Evolutionary conservation across 2,113 vertebrate genomes (phyloP).

Genomic region (Bujurquina vittata): DNA sequence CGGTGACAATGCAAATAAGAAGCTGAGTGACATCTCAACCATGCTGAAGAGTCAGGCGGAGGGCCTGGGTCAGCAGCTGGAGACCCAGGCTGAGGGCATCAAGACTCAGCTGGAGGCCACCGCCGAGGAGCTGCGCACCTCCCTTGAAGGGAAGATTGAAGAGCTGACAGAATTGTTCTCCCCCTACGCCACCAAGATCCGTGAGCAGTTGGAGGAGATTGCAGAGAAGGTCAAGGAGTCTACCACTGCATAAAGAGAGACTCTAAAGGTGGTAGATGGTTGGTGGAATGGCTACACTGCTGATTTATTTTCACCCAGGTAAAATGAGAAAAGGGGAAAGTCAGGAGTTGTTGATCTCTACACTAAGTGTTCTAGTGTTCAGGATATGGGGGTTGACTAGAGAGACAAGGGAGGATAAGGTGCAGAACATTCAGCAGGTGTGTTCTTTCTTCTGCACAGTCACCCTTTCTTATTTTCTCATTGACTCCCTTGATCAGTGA

Average conservation of each 20-base stretch:
- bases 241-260: slow-evolving; percentile 47
- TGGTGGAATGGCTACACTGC: slow-evolving; percentile 5
- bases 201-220: slow-evolving; percentile 73
- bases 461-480: slow-evolving; percentile 16
- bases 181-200: slow-evolving; percentile 74
- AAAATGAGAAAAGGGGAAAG: slow-evolving; percentile 9
- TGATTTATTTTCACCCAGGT: slow-evolving; percentile 39
- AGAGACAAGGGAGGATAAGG: slow-evolving; percentile 6
- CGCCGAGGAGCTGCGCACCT: slow-evolving; percentile 67
- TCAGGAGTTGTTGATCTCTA: slow-evolving; percentile 59
- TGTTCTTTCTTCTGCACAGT: slow-evolving; percentile 1
- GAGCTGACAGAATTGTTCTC: slow-evolving; percentile 72
- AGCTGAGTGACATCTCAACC: slow-evolving; percentile 67
- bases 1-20: slow-evolving; percentile 60
- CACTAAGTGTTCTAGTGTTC: slow-evolving; percentile 34
- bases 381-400: slow-evolving; percentile 21
- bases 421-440: not conserved
- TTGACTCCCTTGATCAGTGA: slow-evolving; percentile 42
- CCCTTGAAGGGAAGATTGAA: slow-evolving; percentile 76
- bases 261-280: slow-evolving; percentile 24
- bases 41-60: slow-evolving; percentile 74
- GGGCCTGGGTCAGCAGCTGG: slow-evolving; percentile 71
- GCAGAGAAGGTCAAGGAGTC: slow-evolving; percentile 76
- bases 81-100: slow-evolving; percentile 68
- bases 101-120: slow-evolving; percentile 76